Conservation (phyloP, 2,797 vertebrate species). For the Phataginus tetradactyla region DNA sequence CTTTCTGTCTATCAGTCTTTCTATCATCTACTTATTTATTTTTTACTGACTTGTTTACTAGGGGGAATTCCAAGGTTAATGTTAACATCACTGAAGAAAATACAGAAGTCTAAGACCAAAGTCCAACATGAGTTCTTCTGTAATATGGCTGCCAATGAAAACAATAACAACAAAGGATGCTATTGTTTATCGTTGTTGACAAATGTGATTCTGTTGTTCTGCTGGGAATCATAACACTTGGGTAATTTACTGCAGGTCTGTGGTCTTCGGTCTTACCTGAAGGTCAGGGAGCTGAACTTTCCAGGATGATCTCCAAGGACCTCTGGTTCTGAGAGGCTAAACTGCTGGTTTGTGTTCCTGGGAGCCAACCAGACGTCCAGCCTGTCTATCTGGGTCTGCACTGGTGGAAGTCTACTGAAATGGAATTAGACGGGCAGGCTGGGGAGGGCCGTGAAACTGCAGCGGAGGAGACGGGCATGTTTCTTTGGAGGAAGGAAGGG, state of each 20-base stretch:
- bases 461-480: not conserved
- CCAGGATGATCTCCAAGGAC: not conserved
- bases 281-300: not conserved
- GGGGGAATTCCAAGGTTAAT: constrained; percentile 59
- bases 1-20: not conserved
- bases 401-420: not conserved
- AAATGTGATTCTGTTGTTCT: not conserved
- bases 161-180: not conserved
- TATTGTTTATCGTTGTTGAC: constrained; percentile 48
- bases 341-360: not conserved
- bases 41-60: constrained; percentile 55
- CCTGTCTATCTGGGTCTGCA: not conserved
- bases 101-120: constrained; percentile 17
- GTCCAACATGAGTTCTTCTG: constrained; percentile 60
- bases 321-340: not conserved
- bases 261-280: not conserved
- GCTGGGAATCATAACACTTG: not conserved
- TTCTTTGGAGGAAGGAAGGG: not conserved
- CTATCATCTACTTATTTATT: not conserved
- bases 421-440: not conserved
- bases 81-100: constrained; percentile 52
- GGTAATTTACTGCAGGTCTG: not conserved
- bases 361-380: not conserved
- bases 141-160: not conserved
- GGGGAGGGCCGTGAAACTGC: not conserved